Evolutionary conservation across 2,797 vertebrate species (phyloP).

Genomic region (Loris lydekkerianus): DNA sequence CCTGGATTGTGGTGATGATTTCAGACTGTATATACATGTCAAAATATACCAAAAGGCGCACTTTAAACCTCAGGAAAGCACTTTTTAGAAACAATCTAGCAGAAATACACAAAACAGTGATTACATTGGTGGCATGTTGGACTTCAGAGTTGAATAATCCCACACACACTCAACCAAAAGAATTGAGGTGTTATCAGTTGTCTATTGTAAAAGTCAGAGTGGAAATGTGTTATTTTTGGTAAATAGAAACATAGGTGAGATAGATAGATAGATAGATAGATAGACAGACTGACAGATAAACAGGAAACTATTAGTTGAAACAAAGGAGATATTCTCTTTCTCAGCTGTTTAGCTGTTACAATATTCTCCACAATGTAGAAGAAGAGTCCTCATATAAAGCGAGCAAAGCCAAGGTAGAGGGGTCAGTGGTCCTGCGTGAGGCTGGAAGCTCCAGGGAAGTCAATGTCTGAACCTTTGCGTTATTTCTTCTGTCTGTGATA

Average conservation of each 20-base stretch:
- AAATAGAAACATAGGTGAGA: too few species aligned
- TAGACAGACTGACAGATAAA: background rate
- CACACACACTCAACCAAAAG: background rate
- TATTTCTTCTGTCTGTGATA: background rate
- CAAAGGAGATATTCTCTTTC: background rate
- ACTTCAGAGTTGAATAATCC: background rate
- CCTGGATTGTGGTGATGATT: background rate
- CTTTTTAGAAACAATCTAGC: background rate
- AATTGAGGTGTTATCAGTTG: too few species aligned
- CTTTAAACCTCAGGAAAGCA: background rate
- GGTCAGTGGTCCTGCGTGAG: background rate
- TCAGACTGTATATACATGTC: background rate
- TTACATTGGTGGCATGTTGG: background rate
- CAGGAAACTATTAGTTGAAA: background rate
- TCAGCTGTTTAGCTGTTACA: background rate
- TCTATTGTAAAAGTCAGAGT: conserved; percentile 17
- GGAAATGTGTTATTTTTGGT: background rate
- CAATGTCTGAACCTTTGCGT: background rate
- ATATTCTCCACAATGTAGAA: background rate
- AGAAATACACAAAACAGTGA: background rate
- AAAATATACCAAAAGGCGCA: background rate
- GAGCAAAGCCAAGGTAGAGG: background rate
- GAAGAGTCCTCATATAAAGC: background rate
- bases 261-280: background rate
- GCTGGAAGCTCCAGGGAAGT: background rate